Percentiles rank a stretch among this genome's conserved stretches.
Conservation (phyloP, 2,113 vertebrate genomes). For the Acinonyx jubatus region DNA sequence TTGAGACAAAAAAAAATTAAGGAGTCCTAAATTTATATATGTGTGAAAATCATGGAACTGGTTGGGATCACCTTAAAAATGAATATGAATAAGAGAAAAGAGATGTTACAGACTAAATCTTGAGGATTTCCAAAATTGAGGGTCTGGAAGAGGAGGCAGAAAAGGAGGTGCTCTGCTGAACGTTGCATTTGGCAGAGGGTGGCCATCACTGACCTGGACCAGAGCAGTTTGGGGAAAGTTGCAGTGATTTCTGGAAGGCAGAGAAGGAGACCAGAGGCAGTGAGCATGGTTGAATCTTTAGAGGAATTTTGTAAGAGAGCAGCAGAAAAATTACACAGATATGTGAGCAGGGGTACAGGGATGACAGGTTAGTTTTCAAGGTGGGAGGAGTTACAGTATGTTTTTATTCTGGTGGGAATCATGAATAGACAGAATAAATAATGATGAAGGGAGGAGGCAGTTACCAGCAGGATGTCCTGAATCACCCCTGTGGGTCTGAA, state of each 20-base stretch:
- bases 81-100: not conserved
- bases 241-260: not conserved
- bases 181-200: not conserved
- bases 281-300: not conserved
- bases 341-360: not conserved
- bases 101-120: not conserved
- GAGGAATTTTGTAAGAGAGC: not conserved
- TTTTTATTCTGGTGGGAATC: not conserved
- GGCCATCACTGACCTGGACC: not conserved
- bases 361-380: not conserved
- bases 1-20: not conserved
- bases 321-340: not conserved
- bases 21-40: not conserved
- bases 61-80: not conserved
- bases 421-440: not conserved
- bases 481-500: not conserved
- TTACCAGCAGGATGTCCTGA: not conserved
- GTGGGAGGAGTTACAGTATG: not conserved
- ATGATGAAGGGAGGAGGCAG: not conserved
- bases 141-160: not conserved
- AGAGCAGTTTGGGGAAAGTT: not conserved
- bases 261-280: not conserved
- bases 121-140: not conserved
- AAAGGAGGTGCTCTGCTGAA: not conserved
- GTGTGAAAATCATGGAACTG: not conserved